phyloP scores from a whole-genome alignment of 92 coral and sea anemone species.

The Nematostella vectensis region DNA sequence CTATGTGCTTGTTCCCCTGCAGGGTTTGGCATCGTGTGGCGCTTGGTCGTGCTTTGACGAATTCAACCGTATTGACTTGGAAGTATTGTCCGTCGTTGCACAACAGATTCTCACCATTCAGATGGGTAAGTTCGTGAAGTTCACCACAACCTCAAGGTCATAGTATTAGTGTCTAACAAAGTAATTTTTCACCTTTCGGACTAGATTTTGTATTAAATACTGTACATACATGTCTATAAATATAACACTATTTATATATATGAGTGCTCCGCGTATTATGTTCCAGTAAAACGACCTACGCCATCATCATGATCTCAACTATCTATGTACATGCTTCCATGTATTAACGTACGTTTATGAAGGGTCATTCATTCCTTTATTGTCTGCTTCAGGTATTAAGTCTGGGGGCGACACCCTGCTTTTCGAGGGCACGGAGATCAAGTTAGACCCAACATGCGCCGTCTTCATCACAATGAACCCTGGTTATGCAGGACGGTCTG shows the following conservation, averaged over 20 bases:
- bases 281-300: too few relatives aligned
- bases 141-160: background rate
- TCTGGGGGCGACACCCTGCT: slow-evolving; percentile 91
- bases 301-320: too few relatives aligned
- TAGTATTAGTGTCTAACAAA: too few relatives aligned
- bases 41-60: slow-evolving; percentile 99
- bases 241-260: too few relatives aligned
- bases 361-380: too few relatives aligned
- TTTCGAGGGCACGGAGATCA: slow-evolving; percentile 96
- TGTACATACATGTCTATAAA: too few relatives aligned
- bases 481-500: slow-evolving; percentile 97
- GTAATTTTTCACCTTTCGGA: background rate
- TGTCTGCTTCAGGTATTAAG: slow-evolving; percentile 68
- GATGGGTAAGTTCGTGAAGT: slow-evolving; percentile 65
- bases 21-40: slow-evolving; percentile 97
- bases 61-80: slow-evolving; percentile 93
- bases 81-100: slow-evolving; percentile 93
- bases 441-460: slow-evolving; percentile 84
- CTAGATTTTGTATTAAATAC: background rate
- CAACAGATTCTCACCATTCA: slow-evolving; percentile 94
- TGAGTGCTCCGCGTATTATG: too few relatives aligned
- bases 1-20: too few relatives aligned
- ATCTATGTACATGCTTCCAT: too few relatives aligned
- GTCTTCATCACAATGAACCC: slow-evolving; percentile 96
- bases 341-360: too few relatives aligned